Evolutionary conservation across 2,797 vertebrate species (phyloP).

Genomic region (Esox masquinongy): DNA sequence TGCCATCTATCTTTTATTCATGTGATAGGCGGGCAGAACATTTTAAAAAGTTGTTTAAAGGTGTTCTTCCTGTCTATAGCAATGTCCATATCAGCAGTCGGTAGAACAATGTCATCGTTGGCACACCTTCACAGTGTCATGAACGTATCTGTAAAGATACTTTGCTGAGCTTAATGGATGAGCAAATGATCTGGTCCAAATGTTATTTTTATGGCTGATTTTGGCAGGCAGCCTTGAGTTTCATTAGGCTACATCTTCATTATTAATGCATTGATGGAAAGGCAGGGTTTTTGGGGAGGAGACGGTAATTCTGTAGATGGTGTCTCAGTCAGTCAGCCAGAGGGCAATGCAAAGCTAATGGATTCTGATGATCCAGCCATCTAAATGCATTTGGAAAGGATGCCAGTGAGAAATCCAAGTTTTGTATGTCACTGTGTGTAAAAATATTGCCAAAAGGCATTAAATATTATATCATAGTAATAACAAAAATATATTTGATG

Average conservation of each 20-base stretch:
- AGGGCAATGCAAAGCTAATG: constrained; percentile 71
- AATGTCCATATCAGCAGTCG: constrained; percentile 18
- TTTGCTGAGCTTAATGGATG: constrained; percentile 68
- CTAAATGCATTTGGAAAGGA: constrained; percentile 62
- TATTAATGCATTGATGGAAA: constrained; percentile 77
- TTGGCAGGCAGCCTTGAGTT: constrained; percentile 74
- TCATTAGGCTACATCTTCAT: constrained; percentile 78
- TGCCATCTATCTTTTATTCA: constrained; percentile 17
- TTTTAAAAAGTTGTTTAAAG: background rate
- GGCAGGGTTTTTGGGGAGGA: constrained; percentile 72
- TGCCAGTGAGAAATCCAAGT: constrained; percentile 49
- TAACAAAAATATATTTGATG: constrained; percentile 52
- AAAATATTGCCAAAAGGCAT: constrained; percentile 64
- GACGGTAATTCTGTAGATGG: constrained; percentile 75
- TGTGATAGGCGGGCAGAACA: background rate
- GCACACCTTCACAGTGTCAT: constrained; percentile 22
- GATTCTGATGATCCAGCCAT: constrained; percentile 71
- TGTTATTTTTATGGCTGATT: constrained; percentile 74
- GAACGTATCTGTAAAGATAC: constrained; percentile 45
- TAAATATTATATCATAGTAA: constrained; percentile 40
- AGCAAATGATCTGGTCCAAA: constrained; percentile 68
- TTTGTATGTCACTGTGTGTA: constrained; percentile 55
- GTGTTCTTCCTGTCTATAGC: background rate
- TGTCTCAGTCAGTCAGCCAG: constrained; percentile 74
- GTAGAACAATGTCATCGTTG: background rate